Base-by-base conservation (phyloP, 1,140 invertebrate species). In the Aricia agestis region DNA sequence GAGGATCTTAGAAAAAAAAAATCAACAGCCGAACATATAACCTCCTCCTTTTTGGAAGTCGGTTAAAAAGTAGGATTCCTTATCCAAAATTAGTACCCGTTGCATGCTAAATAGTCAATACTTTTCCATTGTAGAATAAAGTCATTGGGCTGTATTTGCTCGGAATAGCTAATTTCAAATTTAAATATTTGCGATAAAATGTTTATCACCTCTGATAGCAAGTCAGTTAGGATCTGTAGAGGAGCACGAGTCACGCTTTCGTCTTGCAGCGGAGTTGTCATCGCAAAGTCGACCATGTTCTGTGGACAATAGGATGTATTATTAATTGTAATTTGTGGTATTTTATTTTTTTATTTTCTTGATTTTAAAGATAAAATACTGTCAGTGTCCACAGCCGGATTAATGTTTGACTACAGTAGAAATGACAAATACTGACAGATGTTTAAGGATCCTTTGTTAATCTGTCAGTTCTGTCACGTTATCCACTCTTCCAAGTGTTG, bases 261-360 rank as follows among this genome's bases (percentile, higher is more conserved):
- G 81, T 97, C 96, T 86, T 97, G 96, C 18, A 97, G 92, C 1
- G 96, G 96, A 1, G 96, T 97, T 74, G 93, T 94, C 74, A 96
- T 93, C 0, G 95, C 95, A 73, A 96, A 94, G 74, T 97, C 96
- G 57, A 97, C 95, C 93, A 97, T 93, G 78, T 93, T 94, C 95
- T 96, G 91, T 11, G 92, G 93, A 73, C 74, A 82, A 75, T 42
- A 61, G 32, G n/a, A 41, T 57, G n/a, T 13, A 31, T 58, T 68
- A 57, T 25, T 2, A 13, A 67, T 36, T 45, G 41, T 32, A 7
- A 66, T 25, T 25, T 25, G 3, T 25, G 25, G 25, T 25, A 25
- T 25, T 25, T 25, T 25, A 25, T 1, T 25, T 25, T 25, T 25
- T 25, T 25, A 42, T 57, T 41, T 17, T 41, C 7, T 68, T 18